A percentile compares a stretch with the other conserved stretches of the same genome.
phyloP scores from a whole-genome alignment of 2,888 invertebrate species.

The Conchocele bisecta region DNA sequence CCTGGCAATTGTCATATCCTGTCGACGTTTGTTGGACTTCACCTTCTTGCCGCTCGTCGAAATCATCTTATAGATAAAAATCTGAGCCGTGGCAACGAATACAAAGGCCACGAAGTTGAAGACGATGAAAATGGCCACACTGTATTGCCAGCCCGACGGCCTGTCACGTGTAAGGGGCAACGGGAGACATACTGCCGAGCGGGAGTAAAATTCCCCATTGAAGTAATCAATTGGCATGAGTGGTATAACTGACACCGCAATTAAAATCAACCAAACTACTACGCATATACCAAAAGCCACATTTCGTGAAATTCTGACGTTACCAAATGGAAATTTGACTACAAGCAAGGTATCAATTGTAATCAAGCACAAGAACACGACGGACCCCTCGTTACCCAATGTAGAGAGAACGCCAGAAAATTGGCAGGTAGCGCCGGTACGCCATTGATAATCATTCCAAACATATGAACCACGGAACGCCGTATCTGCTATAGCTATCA shows the following conservation, averaged over 20 bases:
- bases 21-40: constrained; percentile 26
- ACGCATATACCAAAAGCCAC: constrained; percentile 62
- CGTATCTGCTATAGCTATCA: constrained; percentile 57
- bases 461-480: constrained; percentile 57
- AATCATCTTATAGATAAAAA: constrained; percentile 75
- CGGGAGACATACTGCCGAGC: constrained; percentile 79
- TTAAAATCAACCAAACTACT: constrained; percentile 70
- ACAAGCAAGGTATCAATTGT: constrained; percentile 87
- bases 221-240: constrained; percentile 74
- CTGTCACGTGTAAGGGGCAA: constrained; percentile 78
- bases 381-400: constrained; percentile 86
- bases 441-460: constrained; percentile 63
- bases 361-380: constrained; percentile 85
- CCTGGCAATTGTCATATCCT: constrained; percentile 72
- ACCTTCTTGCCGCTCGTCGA: neutral
- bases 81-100: constrained; percentile 75
- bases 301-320: constrained; percentile 59
- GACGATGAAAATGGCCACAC: constrained; percentile 76
- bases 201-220: constrained; percentile 73
- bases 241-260: constrained; percentile 73
- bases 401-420: constrained; percentile 64
- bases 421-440: constrained; percentile 57
- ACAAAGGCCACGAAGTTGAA: constrained; percentile 77
- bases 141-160: constrained; percentile 80
- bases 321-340: constrained; percentile 85